A percentile compares a stretch with the other conserved stretches of the same genome.
Evolutionary conservation across 2,888 invertebrate species (phyloP).

Genomic region (Pollenia angustigena): DNA sequence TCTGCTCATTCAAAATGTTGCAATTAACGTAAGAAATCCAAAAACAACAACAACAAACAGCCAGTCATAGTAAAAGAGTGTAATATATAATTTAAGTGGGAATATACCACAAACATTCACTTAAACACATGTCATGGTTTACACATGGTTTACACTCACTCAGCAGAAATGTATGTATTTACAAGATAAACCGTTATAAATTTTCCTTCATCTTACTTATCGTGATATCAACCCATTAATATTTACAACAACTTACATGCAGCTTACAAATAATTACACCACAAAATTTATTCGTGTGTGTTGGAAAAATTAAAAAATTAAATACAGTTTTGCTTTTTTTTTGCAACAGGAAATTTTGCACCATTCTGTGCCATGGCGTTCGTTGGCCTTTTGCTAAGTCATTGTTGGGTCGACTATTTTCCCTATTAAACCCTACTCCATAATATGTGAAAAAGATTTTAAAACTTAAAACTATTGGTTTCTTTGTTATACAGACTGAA

Average conservation of each 20-base stretch:
- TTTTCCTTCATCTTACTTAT: constrained; percentile 39
- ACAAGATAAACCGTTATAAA: constrained; percentile 67
- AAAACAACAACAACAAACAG: background rate
- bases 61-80: constrained; percentile 1
- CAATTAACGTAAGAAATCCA: constrained; percentile 42
- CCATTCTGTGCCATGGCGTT: too few relatives aligned
- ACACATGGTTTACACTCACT: background rate
- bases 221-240: constrained; percentile 66
- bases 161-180: constrained; percentile 32
- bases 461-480: too few relatives aligned
- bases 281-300: constrained; percentile 9
- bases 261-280: constrained; percentile 28
- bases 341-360: background rate
- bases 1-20: constrained; percentile 58
- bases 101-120: constrained; percentile 11
- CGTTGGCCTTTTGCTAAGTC: too few relatives aligned
- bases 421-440: too few relatives aligned
- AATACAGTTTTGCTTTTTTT: constrained; percentile 1
- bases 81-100: constrained; percentile 27
- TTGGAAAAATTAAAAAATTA: background rate
- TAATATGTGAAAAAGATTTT: too few relatives aligned
- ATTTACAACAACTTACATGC: constrained; percentile 29
- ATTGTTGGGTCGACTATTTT: too few relatives aligned
- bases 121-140: constrained; percentile 21
- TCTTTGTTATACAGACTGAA: too few relatives aligned